phyloP scores from a whole-genome alignment of 2,888 invertebrate genomes.

The Blera fallax region DNA sequence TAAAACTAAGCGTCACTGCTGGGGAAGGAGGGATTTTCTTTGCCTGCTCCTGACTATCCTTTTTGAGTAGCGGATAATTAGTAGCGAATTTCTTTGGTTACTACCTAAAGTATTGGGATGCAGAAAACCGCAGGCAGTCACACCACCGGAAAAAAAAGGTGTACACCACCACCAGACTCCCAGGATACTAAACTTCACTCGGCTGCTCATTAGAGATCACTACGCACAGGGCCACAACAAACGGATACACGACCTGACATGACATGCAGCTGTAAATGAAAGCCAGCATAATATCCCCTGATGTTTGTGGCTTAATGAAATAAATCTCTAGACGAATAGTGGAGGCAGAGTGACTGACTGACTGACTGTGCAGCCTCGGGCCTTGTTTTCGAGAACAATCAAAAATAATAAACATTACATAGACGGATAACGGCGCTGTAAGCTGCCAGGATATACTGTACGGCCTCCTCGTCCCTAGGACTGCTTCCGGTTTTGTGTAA shows the following conservation, averaged over 20 bases:
- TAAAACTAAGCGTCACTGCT: conserved; percentile 46
- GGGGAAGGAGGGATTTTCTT: conserved; percentile 16
- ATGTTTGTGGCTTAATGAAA: conserved; percentile 71
- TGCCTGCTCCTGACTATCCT: conserved; percentile 14
- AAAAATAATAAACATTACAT: conserved; percentile 70
- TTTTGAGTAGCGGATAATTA: conserved; percentile 65
- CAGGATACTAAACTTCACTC: background rate
- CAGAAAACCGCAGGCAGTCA: conserved; percentile 57
- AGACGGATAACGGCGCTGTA: conserved; percentile 56
- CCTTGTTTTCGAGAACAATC: conserved; percentile 61
- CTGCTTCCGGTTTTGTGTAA: conserved; percentile 69
- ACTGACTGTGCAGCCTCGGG: conserved; percentile 19
- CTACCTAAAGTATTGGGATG: background rate
- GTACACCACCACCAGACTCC: conserved; percentile 19
- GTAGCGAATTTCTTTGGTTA: conserved; percentile 39
- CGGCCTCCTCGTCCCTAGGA: background rate
- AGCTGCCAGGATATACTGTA: conserved; percentile 27
- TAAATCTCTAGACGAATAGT: conserved; percentile 64
- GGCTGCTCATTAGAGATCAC: conserved; percentile 45
- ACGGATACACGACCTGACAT: conserved; percentile 55
- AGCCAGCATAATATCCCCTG: conserved; percentile 61
- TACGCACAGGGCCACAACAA: conserved; percentile 14
- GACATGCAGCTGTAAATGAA: conserved; percentile 59
- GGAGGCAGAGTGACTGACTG: background rate
- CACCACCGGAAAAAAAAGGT: conserved; percentile 19